Base-by-base conservation (phyloP, 2,888 invertebrate species). In the Ceramica pisi region DNA sequence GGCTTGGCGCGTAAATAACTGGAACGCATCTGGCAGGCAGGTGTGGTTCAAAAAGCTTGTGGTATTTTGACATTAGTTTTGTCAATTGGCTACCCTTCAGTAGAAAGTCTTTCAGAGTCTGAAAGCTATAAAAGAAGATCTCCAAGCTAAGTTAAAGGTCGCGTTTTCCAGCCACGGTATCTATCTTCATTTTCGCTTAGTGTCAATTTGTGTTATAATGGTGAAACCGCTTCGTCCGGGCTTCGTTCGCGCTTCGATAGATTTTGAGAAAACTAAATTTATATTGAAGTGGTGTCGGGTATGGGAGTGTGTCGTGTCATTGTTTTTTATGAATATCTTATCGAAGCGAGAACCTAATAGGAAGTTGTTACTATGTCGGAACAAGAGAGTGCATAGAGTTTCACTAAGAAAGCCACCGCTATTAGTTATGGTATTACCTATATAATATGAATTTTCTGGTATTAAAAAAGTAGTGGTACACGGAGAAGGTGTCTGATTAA, bases 261-360 rank as follows among this genome's bases (percentile, higher is more conserved):
- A 62, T 62, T 75, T 69, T 78, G 35, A 51, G 70, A 59, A 75
- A 78, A 78, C 78, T 75, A 75, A 75, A 80, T 70, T 75, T 65
- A 78, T 69, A 69, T 79, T 50, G 75, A 55, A 69, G 48, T 23
- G 56, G 44, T 68, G 44, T 67, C 62, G 51, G 46, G n/a, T 56
- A 53, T 50, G 26, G 44, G 50, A 51, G 72, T 68, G 60, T 73
- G 44, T 73, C 67, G 61, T 21, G 51, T 19, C 61, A 53, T 68
- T 55, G 65, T 65, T 79, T 79, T 66, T 55, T 66, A 75, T 75
- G 70, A 78, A 78, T 78, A 78, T 78, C 80, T 75, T 70, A 75
- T 38, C 16, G 65, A 26, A 55, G n/a, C 61, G 41, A 74, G 48
- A 23, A 50, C 26, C 26, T 66, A 59, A 63, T 51, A 65, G 16